A percentile compares a stretch with the other conserved stretches of the same genome.
phyloP scores from a whole-genome alignment of 1,140 invertebrate genomes.

The Nasonia longicornis region DNA sequence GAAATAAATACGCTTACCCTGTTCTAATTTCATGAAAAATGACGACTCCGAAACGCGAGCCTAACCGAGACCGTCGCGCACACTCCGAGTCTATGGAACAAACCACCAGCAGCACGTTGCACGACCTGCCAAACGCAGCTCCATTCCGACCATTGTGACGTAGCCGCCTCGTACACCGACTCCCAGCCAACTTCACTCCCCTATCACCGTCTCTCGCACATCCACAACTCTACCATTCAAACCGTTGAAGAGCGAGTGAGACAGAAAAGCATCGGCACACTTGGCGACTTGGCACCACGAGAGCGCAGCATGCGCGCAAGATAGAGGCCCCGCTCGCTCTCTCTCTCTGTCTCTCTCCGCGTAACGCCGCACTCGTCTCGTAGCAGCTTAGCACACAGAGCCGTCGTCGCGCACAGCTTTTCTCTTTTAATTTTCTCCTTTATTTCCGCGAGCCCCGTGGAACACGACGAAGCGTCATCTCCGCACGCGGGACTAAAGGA shows the following conservation, averaged over 20 bases:
- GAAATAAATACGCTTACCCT: too few species aligned
- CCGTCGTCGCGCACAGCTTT: background rate
- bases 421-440: background rate
- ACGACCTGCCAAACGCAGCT: too few species aligned
- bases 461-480: background rate
- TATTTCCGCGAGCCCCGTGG: background rate
- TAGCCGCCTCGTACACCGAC: background rate
- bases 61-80: too few species aligned
- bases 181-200: background rate
- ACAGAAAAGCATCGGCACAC: background rate
- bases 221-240: background rate
- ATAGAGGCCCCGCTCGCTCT: background rate
- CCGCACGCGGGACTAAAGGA: background rate
- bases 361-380: background rate
- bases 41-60: too few species aligned
- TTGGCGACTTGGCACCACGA: background rate
- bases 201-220: background rate
- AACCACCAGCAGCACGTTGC: too few species aligned
- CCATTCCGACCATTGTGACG: background rate
- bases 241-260: background rate
- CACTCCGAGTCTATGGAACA: too few species aligned
- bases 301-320: conserved; percentile 1
- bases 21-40: too few species aligned
- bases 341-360: background rate
- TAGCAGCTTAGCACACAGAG: background rate